Evolutionary conservation across 2,113 vertebrate genomes (phyloP).

Genomic region (Pelvicachromis taeniatus): DNA sequence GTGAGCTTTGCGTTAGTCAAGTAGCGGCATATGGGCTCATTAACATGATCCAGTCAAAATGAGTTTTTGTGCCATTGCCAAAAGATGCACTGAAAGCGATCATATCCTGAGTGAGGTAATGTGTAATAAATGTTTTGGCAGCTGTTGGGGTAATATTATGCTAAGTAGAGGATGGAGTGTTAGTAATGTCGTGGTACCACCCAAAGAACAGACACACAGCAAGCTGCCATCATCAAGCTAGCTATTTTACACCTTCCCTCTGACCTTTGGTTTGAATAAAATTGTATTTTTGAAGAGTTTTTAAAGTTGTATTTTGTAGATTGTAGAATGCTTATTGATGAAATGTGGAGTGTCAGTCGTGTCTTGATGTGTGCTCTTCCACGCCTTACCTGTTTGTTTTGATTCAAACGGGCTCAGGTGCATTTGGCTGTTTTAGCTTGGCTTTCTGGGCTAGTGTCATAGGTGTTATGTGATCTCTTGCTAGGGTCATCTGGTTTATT

Average conservation of each 20-base stretch:
- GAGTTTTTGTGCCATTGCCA: background rate
- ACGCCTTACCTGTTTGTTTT: background rate
- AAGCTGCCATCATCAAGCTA: background rate
- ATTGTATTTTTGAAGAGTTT: background rate
- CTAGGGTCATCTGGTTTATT: background rate
- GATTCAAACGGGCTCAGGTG: background rate
- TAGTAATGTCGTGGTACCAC: background rate
- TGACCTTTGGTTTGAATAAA: background rate
- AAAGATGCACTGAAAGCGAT: background rate
- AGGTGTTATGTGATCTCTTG: background rate
- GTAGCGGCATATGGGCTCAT: background rate
- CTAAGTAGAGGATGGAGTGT: background rate
- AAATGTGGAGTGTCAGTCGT: background rate
- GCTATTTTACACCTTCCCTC: background rate
- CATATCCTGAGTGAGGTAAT: background rate
- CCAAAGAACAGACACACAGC: background rate
- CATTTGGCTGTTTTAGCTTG: background rate
- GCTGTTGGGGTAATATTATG: background rate
- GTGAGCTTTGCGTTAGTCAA: conserved; percentile 27
- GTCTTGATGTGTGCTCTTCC: background rate
- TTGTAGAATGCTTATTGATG: background rate
- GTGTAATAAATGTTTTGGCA: background rate
- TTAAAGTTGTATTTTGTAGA: background rate
- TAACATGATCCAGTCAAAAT: background rate
- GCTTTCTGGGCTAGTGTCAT: background rate